These are phyloP conservation scores for Hoplodrina blanda DNA, from an alignment of 2,888 invertebrate genomes.

Conservation along the genomic window DNA sequence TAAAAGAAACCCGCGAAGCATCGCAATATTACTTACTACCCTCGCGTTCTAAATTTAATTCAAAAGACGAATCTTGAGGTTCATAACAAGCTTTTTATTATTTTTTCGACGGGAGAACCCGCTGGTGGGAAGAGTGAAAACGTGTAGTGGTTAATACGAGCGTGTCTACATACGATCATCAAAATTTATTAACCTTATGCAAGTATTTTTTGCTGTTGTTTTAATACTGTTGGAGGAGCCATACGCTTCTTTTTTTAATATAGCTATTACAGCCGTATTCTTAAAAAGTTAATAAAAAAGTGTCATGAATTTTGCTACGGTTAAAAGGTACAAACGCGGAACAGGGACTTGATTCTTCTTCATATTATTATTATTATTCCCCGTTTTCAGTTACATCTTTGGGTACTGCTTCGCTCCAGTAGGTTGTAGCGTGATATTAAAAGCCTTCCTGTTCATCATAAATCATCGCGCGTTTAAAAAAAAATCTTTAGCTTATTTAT, in stretches of 20 bases:
- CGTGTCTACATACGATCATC: conserved; percentile 51
- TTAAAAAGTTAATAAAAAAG: conserved; percentile 12
- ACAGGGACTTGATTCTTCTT: no score
- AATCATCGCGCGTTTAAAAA: no score
- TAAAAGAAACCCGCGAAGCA: conserved; percentile 44
- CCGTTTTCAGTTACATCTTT: no score
- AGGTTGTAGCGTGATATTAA: no score
- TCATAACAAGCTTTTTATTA: conserved; percentile 64
- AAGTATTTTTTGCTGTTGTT: conserved; percentile 14
- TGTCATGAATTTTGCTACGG: conserved; percentile 7
- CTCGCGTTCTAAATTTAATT: conserved; percentile 60
- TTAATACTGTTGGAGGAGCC: conserved; percentile 11
- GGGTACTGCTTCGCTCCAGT: no score
- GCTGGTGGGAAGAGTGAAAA: conserved; percentile 41
- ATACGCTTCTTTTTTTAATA: conserved; percentile 1
- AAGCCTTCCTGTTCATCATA: no score
- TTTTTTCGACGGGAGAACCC: conserved; percentile 50
- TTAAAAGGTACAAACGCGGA: background rate
- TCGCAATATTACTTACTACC: conserved; percentile 54
- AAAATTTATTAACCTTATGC: conserved; percentile 48
- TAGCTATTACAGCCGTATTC: background rate
- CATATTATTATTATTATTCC: no score
- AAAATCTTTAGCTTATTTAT: no score
- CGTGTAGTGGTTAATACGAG: conserved; percentile 39
- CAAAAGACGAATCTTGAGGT: conserved; percentile 50